Percentiles rank a stretch among this genome's conserved stretches.
Conservation (phyloP, 1,140 invertebrate genomes). For the Paramacrobiotus metropolitanus region DNA sequence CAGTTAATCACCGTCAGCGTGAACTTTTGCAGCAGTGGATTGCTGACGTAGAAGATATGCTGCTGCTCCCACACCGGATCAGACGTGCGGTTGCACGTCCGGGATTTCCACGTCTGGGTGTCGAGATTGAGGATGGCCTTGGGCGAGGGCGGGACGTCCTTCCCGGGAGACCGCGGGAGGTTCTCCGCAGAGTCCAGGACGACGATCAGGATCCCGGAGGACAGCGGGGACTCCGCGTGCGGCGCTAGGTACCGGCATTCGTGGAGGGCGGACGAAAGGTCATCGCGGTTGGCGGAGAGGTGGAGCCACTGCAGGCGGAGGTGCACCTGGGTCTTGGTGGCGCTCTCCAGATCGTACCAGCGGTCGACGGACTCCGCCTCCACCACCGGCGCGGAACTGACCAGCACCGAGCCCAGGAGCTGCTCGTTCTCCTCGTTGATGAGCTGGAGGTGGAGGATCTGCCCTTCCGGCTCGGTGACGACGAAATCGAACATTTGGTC, state of each 20-base stretch:
- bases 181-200: not conserved
- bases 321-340: not conserved
- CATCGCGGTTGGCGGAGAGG: not conserved
- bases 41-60: not conserved
- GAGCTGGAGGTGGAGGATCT: not conserved
- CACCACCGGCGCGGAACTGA: not conserved
- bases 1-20: not conserved
- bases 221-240: not conserved
- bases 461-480: not conserved
- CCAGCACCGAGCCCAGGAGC: not conserved
- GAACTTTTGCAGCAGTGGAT: not conserved
- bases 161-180: not conserved
- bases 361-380: not conserved
- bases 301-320: not conserved
- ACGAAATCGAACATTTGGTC: constrained; percentile 1
- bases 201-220: not conserved
- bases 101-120: not conserved
- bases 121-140: not conserved
- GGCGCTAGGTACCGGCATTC: not conserved
- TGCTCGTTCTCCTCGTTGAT: not conserved
- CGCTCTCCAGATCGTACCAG: not conserved
- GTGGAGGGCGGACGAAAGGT: not conserved
- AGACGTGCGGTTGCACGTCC: not conserved
- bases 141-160: not conserved
- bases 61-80: not conserved